Percentiles rank a stretch among this genome's conserved stretches.
Evolutionary conservation across 2,797 vertebrate genomes (phyloP).

Genomic region (Alauda arvensis): DNA sequence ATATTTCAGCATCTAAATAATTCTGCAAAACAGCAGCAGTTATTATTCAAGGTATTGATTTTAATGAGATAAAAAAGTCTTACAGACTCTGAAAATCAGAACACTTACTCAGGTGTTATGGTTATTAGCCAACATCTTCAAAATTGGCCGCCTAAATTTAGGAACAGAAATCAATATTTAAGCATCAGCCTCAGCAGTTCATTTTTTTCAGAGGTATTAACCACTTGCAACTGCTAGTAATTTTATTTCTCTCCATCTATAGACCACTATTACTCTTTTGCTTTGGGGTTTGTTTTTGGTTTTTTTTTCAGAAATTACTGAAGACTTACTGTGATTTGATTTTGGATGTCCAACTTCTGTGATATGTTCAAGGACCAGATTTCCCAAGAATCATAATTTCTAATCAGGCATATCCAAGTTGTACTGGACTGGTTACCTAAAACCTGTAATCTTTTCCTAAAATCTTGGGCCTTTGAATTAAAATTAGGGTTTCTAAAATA

Average conservation of each 20-base stretch:
- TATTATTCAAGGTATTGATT: slow-evolving; percentile 42
- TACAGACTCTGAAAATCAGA: slow-evolving; percentile 13
- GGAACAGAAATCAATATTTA: slow-evolving; percentile 12
- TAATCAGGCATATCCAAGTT: background rate
- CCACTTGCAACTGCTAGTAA: background rate
- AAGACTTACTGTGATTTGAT: background rate
- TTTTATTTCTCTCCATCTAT: background rate
- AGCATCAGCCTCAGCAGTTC: background rate
- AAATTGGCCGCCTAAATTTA: slow-evolving; percentile 24
- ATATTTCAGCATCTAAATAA: background rate
- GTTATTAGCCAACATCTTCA: slow-evolving; percentile 20
- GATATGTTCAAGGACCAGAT: background rate
- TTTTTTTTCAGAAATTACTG: background rate
- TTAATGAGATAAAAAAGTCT: background rate
- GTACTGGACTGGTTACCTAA: background rate
- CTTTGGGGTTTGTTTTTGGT: background rate
- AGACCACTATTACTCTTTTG: background rate
- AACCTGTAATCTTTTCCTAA: background rate
- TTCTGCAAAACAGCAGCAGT: background rate
- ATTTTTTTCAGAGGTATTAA: background rate
- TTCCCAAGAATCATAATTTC: background rate
- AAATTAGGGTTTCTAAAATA: background rate
- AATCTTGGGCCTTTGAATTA: background rate
- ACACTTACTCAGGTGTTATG: slow-evolving; percentile 38
- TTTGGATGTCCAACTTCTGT: background rate